Evolutionary conservation across 2,113 vertebrate genomes (phyloP).

Genomic region (Anser brachyrhynchus): DNA sequence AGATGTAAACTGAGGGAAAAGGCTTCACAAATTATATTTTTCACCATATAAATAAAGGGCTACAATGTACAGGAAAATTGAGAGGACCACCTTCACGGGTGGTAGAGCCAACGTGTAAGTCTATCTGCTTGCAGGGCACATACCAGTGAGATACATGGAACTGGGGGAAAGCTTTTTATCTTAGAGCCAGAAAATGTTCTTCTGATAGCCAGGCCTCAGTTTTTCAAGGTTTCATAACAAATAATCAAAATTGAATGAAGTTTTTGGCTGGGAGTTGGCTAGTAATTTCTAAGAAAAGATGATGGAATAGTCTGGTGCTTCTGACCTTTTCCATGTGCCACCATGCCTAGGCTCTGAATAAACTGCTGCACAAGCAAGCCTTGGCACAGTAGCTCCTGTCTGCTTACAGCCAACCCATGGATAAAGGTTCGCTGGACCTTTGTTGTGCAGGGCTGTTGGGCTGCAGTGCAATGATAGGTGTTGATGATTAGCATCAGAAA

Average conservation of each 20-base stretch:
- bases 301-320: neutral
- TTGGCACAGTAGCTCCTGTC: neutral
- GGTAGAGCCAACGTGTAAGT: neutral
- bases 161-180: neutral
- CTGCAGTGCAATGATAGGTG: neutral
- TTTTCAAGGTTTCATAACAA: neutral
- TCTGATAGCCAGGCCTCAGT: neutral
- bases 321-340: too few relatives aligned
- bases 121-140: neutral
- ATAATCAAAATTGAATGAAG: neutral
- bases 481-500: neutral
- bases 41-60: neutral
- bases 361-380: neutral
- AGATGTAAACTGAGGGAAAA: neutral
- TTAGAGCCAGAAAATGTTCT: neutral
- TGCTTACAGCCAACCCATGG: neutral
- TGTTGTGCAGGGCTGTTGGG: accelerated
- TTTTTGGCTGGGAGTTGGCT: neutral
- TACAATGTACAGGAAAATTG: neutral
- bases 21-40: neutral
- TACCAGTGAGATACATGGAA: neutral
- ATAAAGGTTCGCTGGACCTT: neutral
- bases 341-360: neutral
- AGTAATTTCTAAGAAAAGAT: neutral
- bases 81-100: neutral